Base-by-base conservation (phyloP, 2,888 invertebrate genomes). In the Suillia variegata region DNA sequence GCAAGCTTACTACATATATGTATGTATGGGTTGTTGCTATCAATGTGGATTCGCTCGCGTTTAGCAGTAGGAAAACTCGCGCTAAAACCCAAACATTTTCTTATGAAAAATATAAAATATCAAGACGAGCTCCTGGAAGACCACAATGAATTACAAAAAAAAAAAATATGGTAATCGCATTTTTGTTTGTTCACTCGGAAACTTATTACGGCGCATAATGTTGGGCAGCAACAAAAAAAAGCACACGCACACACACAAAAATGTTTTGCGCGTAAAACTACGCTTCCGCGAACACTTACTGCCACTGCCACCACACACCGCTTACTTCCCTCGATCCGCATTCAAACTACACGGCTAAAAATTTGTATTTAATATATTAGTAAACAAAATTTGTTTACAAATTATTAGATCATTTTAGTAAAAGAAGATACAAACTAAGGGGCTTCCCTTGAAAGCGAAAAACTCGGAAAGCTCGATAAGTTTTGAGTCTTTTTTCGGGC, bases 91-190 rank as follows among this genome's bases (percentile, higher is more conserved):
- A 8, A 12, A 31, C 6, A 31, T n/a, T n/a, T 31, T 31, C 6
- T 31, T 8, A 31, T 31, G 31, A 31, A 31, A 31, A 31, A 31
- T 31, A 8, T 6, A 31, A 31, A 31, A 31, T 31, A 31, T 31
- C 6, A 31, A 31, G 12, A 31, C 12, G 12, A 8, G 31, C 6
- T 6, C 31, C 31, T 31, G 12, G 4, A n/a, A 38, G n/a, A 38
- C 4, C n/a, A n/a, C 4, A 8, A 38, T 12, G 6, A 38, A 38
- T 4, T 13, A 38, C 6, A 38, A 13, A 13, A 38, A 8, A 38
- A 38, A n/a, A 38, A 38, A 38, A 38, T 38, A 38, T 38, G 38
- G 38, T 38, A 38, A 38, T 38, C 38, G 38, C 38, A 38, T 13
- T 38, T 4, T n/a, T 38, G 38, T 38, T 38, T 38, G 38, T n/a